Conservation (phyloP, 2,888 invertebrate genomes). For the Pterostichus niger region DNA sequence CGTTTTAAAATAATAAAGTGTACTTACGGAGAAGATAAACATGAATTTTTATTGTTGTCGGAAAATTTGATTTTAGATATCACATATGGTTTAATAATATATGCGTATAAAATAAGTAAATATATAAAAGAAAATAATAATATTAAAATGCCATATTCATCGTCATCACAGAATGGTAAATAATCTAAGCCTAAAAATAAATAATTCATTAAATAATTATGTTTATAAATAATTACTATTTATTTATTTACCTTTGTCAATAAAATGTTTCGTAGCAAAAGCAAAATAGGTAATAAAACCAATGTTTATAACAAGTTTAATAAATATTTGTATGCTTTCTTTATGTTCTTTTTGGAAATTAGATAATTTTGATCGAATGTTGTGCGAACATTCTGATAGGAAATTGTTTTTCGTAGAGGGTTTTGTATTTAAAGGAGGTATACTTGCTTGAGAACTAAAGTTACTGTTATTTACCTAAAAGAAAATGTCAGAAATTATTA, state of each 20-base stretch:
- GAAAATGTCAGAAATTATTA: too few relatives aligned
- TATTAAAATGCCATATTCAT: constrained; percentile 60
- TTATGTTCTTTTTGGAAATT: constrained; percentile 26
- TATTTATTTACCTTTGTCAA: constrained; percentile 65
- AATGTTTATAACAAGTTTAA: constrained; percentile 30
- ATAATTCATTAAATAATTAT: background rate
- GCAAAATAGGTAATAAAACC: constrained; percentile 56
- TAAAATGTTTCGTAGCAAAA: constrained; percentile 54
- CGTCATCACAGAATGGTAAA: constrained; percentile 58
- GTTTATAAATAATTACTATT: constrained; percentile 9
- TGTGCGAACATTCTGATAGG: constrained; percentile 37
- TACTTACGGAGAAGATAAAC: constrained; percentile 37
- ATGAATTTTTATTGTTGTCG: constrained; percentile 8
- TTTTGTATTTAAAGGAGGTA: constrained; percentile 14
- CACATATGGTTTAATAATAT: constrained; percentile 47
- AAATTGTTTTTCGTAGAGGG: constrained; percentile 10
- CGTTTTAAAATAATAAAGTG: too few relatives aligned
- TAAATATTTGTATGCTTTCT: constrained; percentile 12
- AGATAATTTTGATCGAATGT: background rate
- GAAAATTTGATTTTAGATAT: constrained; percentile 46
- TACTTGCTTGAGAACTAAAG: constrained; percentile 7
- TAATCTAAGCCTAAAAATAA: constrained; percentile 50
- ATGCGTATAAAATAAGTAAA: constrained; percentile 46
- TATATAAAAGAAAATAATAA: constrained; percentile 55
- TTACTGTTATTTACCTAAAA: constrained; percentile 29